Evolutionary conservation across 1,140 invertebrate species (phyloP), one percentile per base, ranked within the genome.

Genomic region (Myzus persicae): DNA sequence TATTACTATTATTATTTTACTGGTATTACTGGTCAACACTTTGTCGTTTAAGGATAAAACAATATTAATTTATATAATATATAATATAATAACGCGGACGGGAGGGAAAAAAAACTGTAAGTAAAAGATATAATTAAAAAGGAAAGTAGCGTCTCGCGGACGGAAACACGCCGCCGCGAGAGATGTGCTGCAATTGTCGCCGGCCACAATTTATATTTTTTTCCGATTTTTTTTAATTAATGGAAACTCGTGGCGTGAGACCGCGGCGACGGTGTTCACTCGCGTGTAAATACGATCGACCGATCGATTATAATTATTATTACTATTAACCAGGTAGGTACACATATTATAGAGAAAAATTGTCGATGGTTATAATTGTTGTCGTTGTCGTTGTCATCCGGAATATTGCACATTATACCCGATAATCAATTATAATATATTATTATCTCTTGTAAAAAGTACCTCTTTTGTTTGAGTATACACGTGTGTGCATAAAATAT

Each of bases 31-130:
- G 42, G 87, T 38, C 87, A 22, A 51, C 87, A 88, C 46, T 48
- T 88, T 36, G 44, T 88, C 87, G n/a, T 88, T 88, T 88, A 88
- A 48, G 87, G 87, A 51, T 38, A 88, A 36, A 46, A 44, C 84
- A 46, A 87, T 87, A 67, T 67, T 67, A 31, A 14, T 31, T 9
- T 59, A 59, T 59, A 67, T 59, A 59, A 22, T 31, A 31, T 59
- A 59, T 59, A 59, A 44, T 31, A 59, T 67, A n/a, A 51, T 51
- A 44, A 85, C 24, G 26, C 14, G 84, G 82, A 40, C 4, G 82
- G 4, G 40, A 85, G 40, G 11, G 8, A n/a, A 46, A 88, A 22
- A 24, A 88, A 46, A 42, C 48, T n/a, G 84, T n/a, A 18, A 76
- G 26, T 6, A 51, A 51, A 24, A 88, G 44, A 38, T 51, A 22